phyloP scores from a whole-genome alignment of 53 echinoderm and acorn worm species.

The Temnopleurus reevesii region DNA sequence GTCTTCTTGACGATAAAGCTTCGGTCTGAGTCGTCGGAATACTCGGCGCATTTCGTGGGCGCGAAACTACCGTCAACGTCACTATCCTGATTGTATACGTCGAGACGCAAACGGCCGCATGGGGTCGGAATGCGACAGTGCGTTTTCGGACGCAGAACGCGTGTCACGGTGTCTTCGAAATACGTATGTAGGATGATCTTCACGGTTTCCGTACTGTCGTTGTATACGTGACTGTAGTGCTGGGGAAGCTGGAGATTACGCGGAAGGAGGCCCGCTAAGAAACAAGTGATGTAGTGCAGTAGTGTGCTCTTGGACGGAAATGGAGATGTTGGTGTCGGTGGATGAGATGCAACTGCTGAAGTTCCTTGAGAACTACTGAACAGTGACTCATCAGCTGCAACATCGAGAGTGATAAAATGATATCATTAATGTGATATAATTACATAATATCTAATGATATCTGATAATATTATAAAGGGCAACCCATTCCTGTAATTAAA shows the following conservation, averaged over 20 bases:
- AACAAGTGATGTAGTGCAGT: neutral
- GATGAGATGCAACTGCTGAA: too few species aligned
- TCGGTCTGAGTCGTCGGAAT: conserved; percentile 8
- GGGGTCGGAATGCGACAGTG: conserved; percentile 13
- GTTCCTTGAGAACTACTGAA: too few species aligned
- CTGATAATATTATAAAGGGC: too few species aligned
- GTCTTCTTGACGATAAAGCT: conserved; percentile 2
- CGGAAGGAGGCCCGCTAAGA: neutral
- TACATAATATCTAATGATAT: too few species aligned
- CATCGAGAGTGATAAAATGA: too few species aligned
- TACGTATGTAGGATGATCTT: neutral
- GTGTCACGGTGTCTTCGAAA: neutral
- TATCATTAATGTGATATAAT: too few species aligned
- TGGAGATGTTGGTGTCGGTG: too few species aligned
- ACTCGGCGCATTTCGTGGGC: neutral
- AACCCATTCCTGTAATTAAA: too few species aligned
- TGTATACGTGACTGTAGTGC: neutral
- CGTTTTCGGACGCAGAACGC: neutral
- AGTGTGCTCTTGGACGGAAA: too few species aligned
- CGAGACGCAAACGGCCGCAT: neutral
- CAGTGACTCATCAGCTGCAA: too few species aligned
- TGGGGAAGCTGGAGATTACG: neutral
- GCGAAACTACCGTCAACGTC: neutral
- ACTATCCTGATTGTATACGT: neutral
- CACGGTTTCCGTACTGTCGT: neutral